Base-by-base conservation (phyloP, 2,113 vertebrate genomes). In the Tor tambroides region DNA sequence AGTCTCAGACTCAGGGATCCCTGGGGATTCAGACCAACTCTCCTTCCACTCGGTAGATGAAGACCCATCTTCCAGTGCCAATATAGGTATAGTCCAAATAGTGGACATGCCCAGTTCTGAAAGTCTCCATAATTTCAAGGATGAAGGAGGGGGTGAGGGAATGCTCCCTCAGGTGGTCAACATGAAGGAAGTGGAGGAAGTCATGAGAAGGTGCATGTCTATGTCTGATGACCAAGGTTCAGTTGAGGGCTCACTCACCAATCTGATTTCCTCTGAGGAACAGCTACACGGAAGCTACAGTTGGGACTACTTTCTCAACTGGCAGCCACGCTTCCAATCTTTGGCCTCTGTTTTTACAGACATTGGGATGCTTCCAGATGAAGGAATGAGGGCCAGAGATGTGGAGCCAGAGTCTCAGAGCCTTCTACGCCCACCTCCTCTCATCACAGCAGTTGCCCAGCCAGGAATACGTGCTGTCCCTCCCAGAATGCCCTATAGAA, bases 271-370 rank as follows among this genome's bases (percentile, higher is more conserved):
- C 76, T 87, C 93, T 6, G 93, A 93, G 43, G 94, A 94, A 23
- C 87, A 94, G 80, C 83, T 91, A 0, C 17, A 91, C 87, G 91
- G 91, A 7, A 92, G 77, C 90, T 96, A 92, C 89, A 90, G 63
- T 81, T 96, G 95, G 95, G 94, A 96, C 91, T 94, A 92, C 79
- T 91, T 97, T 83, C 90, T 97, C n/a, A 94, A 93, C 74, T 97
- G 96, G 92, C 95, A 98, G 86, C 97, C 97, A 43, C 93, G 91
- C 83, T 99, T 97, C 94, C 96, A 97, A 17, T 88, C 94, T 28
- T 92, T 98, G 78, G 95, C 96, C n/a, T 95, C 95, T 0, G 95
- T 98, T 59, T 99, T 99, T 91, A 94, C 93, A 30, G 97, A 98
- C 87, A 96, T 98, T 67, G 95, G 96, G 59, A 93, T 95, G 93